Percentiles rank a stretch among this genome's conserved stretches.
Conservation (phyloP, 37 sponge, comb jelly and placozoan genomes). For the Cliona cf. orientalis region DNA sequence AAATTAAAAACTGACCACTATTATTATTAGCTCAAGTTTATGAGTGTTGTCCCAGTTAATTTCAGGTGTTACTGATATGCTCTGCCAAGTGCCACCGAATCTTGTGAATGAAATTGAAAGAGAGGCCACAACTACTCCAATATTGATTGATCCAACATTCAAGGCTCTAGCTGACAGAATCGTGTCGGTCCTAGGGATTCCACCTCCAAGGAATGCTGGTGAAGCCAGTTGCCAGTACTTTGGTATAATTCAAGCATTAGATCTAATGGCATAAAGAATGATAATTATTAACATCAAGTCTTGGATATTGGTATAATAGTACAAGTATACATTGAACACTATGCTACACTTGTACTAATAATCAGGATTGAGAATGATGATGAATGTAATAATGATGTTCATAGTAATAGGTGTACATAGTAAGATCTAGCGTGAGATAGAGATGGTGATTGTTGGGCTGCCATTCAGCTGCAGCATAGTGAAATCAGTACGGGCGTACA, state of each 20-base stretch:
- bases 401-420: no score
- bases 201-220: background rate
- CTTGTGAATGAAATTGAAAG: background rate
- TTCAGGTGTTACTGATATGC: no score
- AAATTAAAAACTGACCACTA: no score
- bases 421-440: no score
- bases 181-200: background rate
- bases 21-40: no score
- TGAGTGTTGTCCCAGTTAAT: no score
- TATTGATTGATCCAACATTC: background rate
- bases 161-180: background rate
- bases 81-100: background rate
- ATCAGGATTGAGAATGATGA: no score
- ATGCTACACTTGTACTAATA: background rate
- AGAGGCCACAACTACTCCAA: background rate
- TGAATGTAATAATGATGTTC: no score
- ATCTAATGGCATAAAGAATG: background rate
- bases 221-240: background rate
- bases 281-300: background rate
- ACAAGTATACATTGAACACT: background rate
- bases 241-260: background rate
- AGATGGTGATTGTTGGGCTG: no score
- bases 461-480: no score
- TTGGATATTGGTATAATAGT: background rate
- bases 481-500: no score